These are phyloP conservation scores for Mylabris sibirica DNA, from an alignment of 2,888 invertebrate species.

Conservation along the genomic window DNA sequence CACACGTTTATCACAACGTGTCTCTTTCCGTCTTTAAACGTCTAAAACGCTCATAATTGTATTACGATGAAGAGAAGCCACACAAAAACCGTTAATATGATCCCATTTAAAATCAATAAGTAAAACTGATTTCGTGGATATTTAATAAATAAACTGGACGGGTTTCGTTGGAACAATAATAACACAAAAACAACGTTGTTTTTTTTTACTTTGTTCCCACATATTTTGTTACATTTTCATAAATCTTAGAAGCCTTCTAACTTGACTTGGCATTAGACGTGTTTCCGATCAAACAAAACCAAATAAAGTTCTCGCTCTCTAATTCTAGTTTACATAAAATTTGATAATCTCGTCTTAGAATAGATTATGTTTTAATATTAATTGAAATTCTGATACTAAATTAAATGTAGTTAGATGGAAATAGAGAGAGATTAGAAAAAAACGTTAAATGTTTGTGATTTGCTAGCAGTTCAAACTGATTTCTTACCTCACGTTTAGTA, in stretches of 20 bases:
- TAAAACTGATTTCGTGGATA: background rate
- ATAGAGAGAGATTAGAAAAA: slow-evolving; percentile 30
- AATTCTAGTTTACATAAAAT: too few species aligned
- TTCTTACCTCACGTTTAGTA: slow-evolving; percentile 89
- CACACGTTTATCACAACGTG: background rate
- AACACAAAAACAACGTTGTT: too few species aligned
- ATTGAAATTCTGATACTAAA: too few species aligned
- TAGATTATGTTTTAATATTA: too few species aligned
- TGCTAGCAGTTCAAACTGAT: slow-evolving; percentile 21
- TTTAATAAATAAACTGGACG: background rate
- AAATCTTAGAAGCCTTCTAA: too few species aligned
- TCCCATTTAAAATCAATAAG: background rate
- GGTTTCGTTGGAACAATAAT: background rate
- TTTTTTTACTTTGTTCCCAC: too few species aligned
- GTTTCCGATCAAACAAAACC: too few species aligned
- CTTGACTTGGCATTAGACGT: too few species aligned
- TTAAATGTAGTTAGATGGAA: too few species aligned
- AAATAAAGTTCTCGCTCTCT: too few species aligned
- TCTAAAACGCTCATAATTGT: background rate
- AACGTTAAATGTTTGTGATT: slow-evolving; percentile 4
- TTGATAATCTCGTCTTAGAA: too few species aligned
- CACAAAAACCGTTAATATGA: background rate
- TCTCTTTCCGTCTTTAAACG: background rate
- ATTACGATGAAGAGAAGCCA: slow-evolving; percentile 2
- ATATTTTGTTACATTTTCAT: too few species aligned